Percentiles rank a stretch among this genome's conserved stretches.
Conservation (phyloP, 2,113 vertebrate genomes). For the Typhlomys cinereus region DNA sequence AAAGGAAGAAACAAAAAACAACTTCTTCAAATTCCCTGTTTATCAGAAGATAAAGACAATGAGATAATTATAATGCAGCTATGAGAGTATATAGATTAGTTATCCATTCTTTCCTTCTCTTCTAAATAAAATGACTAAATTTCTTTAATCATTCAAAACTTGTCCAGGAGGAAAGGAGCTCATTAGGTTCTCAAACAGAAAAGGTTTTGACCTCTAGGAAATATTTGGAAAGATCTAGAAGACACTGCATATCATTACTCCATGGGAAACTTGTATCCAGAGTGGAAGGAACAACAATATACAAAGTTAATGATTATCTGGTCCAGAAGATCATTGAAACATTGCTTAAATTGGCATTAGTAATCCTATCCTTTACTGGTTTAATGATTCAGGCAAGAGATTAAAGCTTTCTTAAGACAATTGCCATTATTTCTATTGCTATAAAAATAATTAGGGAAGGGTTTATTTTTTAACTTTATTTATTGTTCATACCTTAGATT, state of each 20-base stretch:
- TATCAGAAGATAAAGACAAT: slow-evolving; percentile 2
- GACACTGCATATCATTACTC: background rate
- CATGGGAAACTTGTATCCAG: fast-evolving
- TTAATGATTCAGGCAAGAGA: background rate
- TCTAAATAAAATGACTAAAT: background rate
- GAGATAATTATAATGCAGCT: background rate
- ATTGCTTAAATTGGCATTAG: background rate
- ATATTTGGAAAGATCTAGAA: background rate
- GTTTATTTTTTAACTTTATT: background rate
- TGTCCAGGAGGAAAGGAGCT: background rate
- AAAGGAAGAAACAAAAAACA: slow-evolving; percentile 30
- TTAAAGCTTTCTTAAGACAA: background rate
- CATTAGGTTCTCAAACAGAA: background rate
- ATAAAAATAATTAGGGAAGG: background rate
- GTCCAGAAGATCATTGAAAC: background rate
- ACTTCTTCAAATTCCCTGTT: slow-evolving; percentile 10
- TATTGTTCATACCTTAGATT: background rate
- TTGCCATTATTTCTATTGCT: background rate
- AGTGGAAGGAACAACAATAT: background rate
- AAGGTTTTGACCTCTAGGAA: background rate
- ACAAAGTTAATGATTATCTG: background rate
- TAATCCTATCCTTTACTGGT: background rate
- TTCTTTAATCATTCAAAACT: background rate
- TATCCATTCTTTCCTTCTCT: background rate
- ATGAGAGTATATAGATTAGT: background rate